Conservation (phyloP, 2,888 invertebrate genomes). For the Pseudococcus viburni region DNA sequence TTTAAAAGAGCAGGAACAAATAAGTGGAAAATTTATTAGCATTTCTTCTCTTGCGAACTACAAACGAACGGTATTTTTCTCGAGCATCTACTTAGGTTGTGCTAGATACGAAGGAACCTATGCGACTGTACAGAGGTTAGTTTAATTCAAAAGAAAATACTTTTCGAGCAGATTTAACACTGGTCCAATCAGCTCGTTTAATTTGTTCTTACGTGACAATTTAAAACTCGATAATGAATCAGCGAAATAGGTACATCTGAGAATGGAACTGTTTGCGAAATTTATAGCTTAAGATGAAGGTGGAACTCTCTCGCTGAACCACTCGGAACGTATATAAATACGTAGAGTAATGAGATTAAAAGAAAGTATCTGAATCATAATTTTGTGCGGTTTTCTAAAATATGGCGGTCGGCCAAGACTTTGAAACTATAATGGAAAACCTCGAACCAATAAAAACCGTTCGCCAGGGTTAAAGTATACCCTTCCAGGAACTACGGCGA, state of each 20-base stretch:
- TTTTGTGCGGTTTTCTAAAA: constrained; percentile 46
- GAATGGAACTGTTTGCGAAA: background rate
- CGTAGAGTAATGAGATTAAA: constrained; percentile 8
- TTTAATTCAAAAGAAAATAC: background rate
- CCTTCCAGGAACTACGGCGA: background rate
- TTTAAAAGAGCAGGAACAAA: background rate
- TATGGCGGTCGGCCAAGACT: background rate
- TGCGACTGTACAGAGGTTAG: too few species aligned
- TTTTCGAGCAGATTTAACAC: background rate
- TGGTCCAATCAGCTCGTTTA: too few species aligned
- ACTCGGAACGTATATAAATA: background rate
- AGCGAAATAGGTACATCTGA: background rate
- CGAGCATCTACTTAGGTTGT: too few species aligned
- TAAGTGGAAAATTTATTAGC: constrained; percentile 51
- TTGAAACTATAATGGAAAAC: constrained; percentile 26
- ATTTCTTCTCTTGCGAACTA: background rate
- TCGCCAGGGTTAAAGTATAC: background rate
- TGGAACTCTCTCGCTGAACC: too few species aligned
- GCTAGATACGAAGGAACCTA: too few species aligned
- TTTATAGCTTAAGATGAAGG: background rate
- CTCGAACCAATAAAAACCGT: constrained; percentile 45
- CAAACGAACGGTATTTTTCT: constrained; percentile 13
- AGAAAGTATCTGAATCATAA: constrained; percentile 32
- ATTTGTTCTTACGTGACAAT: background rate
- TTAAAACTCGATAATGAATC: background rate